Base-by-base conservation (phyloP, 2,113 vertebrate species). In the Mystacornis crossleyi region DNA sequence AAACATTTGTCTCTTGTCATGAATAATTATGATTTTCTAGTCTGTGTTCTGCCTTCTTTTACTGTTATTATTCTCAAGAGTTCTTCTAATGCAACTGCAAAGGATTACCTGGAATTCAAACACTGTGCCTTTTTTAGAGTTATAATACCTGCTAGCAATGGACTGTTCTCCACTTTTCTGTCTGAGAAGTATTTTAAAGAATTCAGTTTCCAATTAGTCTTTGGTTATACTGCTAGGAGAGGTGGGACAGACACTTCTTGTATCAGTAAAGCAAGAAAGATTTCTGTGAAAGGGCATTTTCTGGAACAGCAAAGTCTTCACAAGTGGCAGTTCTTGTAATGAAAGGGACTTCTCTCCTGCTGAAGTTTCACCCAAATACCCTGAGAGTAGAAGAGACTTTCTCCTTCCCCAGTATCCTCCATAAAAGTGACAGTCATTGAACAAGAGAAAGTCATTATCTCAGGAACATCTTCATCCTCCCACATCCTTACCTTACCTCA, bases 131-230 rank as follows among this genome's bases (percentile, higher is more conserved):
- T 67, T 82, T 29, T 4, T 31, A 85, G 36, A n/a, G n/a, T 18
- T 75, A 20, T 25, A 53, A 64, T 64, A 51, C 8, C 26, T 90
- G 15, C 40, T 18, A 69, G 70, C 43, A 57, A 25, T 43, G 61
- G 40, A 67, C 14, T 50, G 17, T 14, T 91, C 53, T 85, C 42
- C 40, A 48, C 26, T 69, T 51, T 15, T n/a, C 48, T 79, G 3
- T 50, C 34, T 64, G 53, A 85, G 25, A 72, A 18, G 28, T 8
- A 36, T 86, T 88, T 96, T 53, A 77, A 91, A 66, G 17, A 43
- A 29, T 87, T 87, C 19, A 7, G 12, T 67, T 91, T 79, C 65
- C 45, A 74, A 57, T 90, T 82, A 90, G 13, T 75, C 66, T 86
- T 74, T 71, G 34, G 47, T 26, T 75, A 28, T 50, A 40, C n/a